Percentiles rank a stretch among this genome's conserved stretches.
These are phyloP conservation scores for Polypedilum vanderplanki DNA, from an alignment of 1,140 invertebrate genomes.

Conservation along the genomic window DNA sequence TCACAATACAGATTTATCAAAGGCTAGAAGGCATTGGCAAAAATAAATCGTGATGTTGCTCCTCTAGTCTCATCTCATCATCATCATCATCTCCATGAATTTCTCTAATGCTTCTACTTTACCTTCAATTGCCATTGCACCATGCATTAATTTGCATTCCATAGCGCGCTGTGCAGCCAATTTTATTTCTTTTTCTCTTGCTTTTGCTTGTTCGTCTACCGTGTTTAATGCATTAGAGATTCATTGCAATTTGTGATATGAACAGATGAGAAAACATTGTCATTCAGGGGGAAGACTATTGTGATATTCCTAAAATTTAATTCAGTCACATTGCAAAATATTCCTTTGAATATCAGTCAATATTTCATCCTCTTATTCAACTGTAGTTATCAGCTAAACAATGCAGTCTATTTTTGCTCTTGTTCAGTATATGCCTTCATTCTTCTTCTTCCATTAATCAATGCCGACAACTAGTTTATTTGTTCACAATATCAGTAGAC, in stretches of 20 bases:
- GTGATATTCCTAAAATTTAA: background rate
- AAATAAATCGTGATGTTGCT: conserved; percentile 22
- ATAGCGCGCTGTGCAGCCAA: background rate
- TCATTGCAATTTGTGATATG: background rate
- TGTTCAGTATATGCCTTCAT: background rate
- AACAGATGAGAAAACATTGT: background rate
- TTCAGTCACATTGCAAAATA: no score
- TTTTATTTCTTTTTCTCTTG: background rate
- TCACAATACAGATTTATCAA: background rate
- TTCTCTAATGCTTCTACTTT: background rate
- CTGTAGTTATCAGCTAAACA: no score
- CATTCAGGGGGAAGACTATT: background rate
- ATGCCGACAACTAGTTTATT: background rate
- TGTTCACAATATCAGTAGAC: background rate
- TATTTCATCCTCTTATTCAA: no score
- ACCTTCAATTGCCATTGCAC: conserved; percentile 19
- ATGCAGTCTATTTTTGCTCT: background rate
- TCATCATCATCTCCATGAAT: background rate
- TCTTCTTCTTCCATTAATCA: background rate
- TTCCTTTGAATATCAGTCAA: no score
- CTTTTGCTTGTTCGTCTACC: background rate
- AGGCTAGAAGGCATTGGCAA: background rate
- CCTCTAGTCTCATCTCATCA: background rate
- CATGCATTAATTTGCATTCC: conserved; percentile 23
- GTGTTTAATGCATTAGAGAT: background rate